Conservation (phyloP, 2,888 invertebrate species). For the Apamea epomidion region DNA sequence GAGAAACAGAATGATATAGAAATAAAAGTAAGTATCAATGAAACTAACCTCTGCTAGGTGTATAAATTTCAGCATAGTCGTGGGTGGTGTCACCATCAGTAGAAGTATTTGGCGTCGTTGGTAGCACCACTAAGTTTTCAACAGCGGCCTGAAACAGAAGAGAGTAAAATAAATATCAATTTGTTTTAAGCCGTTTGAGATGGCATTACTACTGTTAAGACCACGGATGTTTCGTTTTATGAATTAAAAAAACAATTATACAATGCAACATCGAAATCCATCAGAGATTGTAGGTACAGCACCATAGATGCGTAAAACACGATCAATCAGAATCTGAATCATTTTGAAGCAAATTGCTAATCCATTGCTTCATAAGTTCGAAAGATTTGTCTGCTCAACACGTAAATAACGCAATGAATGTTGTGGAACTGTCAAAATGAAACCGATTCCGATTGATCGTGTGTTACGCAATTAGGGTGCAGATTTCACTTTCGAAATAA, state of each 20-base stretch:
- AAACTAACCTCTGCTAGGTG: slow-evolving; percentile 95
- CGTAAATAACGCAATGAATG: too few species aligned
- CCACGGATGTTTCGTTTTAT: not conserved
- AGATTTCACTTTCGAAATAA: too few species aligned
- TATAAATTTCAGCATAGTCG: slow-evolving; percentile 98
- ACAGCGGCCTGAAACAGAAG: slow-evolving; percentile 85
- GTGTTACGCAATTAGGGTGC: too few species aligned
- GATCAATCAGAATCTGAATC: too few species aligned
- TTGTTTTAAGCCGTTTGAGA: not conserved
- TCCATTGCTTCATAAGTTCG: too few species aligned
- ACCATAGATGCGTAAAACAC: too few species aligned
- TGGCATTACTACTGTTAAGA: not conserved
- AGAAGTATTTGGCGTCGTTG: slow-evolving; percentile 91
- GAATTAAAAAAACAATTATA: not conserved
- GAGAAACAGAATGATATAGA: not conserved
- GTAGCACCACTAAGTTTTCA: slow-evolving; percentile 88
- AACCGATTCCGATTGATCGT: too few species aligned
- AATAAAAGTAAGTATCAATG: not conserved
- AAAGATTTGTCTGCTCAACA: too few species aligned
- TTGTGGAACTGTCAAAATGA: too few species aligned
- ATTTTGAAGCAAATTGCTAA: too few species aligned
- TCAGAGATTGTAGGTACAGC: too few species aligned
- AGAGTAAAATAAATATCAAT: not conserved
- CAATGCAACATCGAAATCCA: not conserved
- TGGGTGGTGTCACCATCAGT: slow-evolving; percentile 93